phyloP scores from a whole-genome alignment of 2,888 invertebrate genomes.

The Xylophagus ater region DNA sequence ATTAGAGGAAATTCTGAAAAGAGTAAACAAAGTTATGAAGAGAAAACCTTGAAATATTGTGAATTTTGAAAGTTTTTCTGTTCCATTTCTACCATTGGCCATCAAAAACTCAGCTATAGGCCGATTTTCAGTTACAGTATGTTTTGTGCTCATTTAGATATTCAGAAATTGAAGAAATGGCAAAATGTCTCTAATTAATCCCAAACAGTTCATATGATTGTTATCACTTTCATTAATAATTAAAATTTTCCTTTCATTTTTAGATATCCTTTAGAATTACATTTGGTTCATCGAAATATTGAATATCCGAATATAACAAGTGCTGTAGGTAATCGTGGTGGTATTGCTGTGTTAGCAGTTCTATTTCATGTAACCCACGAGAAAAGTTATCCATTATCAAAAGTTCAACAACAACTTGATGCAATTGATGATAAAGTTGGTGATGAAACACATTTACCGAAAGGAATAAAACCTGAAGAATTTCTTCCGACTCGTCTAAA shows the following conservation, averaged over 20 bases:
- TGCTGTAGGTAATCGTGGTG: conserved; percentile 44
- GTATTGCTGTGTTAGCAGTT: conserved; percentile 53
- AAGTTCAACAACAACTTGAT: conserved; percentile 22
- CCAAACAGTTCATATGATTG: too few relatives aligned
- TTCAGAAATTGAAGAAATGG: too few relatives aligned
- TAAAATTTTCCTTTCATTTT: conserved; percentile 25
- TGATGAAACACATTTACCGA: not conserved
- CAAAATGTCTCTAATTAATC: too few relatives aligned
- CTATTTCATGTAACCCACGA: conserved; percentile 44
- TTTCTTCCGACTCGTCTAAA: conserved; percentile 16
- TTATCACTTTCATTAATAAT: too few relatives aligned
- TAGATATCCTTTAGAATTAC: conserved; percentile 52
- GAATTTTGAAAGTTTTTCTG: too few relatives aligned
- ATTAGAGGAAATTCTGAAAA: too few relatives aligned
- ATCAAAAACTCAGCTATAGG: too few relatives aligned
- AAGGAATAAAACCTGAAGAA: conserved; percentile 1
- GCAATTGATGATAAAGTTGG: conserved; percentile 14
- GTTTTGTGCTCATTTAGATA: too few relatives aligned
- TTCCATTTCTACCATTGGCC: too few relatives aligned
- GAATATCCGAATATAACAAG: conserved; percentile 40
- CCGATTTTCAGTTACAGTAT: too few relatives aligned
- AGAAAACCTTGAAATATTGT: too few relatives aligned
- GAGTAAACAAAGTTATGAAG: too few relatives aligned
- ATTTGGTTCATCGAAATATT: conserved; percentile 53
- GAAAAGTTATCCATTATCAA: conserved; percentile 28